phyloP scores from a whole-genome alignment of 2,113 vertebrate species.

The Fulica atra region DNA sequence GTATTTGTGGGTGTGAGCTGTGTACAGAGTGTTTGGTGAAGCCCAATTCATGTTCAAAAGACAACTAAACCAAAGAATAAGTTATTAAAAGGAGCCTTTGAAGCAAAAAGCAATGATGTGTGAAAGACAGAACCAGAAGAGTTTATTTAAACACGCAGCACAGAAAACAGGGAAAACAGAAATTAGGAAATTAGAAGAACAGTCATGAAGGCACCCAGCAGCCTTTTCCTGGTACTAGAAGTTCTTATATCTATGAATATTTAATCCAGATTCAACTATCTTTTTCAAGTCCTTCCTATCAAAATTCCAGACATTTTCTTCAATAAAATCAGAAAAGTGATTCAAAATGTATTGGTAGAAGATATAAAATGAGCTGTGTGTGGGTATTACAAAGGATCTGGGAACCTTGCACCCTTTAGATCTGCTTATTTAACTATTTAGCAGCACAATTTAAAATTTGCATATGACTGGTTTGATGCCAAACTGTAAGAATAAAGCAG shows the following conservation, averaged over 20 bases:
- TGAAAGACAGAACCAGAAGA: constrained; percentile 75
- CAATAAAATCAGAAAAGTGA: constrained; percentile 63
- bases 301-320: constrained; percentile 72
- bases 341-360: constrained; percentile 57
- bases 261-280: constrained; percentile 70
- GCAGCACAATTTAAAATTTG: constrained; percentile 56
- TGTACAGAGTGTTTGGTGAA: constrained; percentile 65
- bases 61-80: constrained; percentile 73
- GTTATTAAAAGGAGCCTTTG: constrained; percentile 79
- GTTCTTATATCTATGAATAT: constrained; percentile 70
- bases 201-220: constrained; percentile 68
- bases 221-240: constrained; percentile 51
- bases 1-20: constrained; percentile 53
- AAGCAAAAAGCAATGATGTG: constrained; percentile 76
- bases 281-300: constrained; percentile 72
- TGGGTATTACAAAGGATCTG: constrained; percentile 54
- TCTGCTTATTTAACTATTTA: constrained; percentile 66
- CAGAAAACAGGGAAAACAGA: constrained; percentile 65
- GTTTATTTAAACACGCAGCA: constrained; percentile 75
- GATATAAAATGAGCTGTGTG: constrained; percentile 46
- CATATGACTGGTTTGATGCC: constrained; percentile 61
- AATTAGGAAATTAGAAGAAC: constrained; percentile 73
- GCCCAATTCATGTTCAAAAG: constrained; percentile 76
- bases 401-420: constrained; percentile 53
- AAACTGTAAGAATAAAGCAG: constrained; percentile 48